phyloP scores from a whole-genome alignment of 2,797 vertebrate species.

The Acrocephalus scirpaceus region DNA sequence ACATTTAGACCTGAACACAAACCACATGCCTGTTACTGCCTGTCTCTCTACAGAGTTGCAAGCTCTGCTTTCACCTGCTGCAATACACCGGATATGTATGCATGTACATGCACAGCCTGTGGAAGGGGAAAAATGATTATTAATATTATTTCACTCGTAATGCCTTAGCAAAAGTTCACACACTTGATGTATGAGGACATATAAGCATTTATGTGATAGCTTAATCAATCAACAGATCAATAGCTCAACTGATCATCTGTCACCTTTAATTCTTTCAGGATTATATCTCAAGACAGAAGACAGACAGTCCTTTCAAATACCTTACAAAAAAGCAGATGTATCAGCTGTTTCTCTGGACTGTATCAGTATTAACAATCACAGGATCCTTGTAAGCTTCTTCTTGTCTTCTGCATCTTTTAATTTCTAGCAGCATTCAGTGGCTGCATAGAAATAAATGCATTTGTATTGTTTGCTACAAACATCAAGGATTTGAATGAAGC shows the following conservation, averaged over 20 bases:
- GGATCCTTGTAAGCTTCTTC: background rate
- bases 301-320: background rate
- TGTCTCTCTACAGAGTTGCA: background rate
- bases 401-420: background rate
- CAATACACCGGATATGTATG: background rate
- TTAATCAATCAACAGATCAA: constrained; percentile 2
- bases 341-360: background rate
- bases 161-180: background rate
- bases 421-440: background rate
- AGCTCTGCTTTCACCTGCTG: background rate
- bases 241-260: background rate
- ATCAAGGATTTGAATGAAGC: background rate
- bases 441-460: background rate
- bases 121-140: background rate
- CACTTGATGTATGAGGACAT: background rate
- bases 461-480: background rate
- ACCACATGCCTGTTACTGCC: background rate
- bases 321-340: background rate
- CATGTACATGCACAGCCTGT: background rate
- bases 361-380: background rate
- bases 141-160: background rate
- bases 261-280: constrained; percentile 13
- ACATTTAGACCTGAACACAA: background rate
- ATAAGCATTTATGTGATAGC: background rate
- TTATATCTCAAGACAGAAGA: background rate